Evolutionary conservation across 2,797 vertebrate species (phyloP), one percentile per base, ranked within the genome.

Genomic region (Pyrrhura leucotis): DNA sequence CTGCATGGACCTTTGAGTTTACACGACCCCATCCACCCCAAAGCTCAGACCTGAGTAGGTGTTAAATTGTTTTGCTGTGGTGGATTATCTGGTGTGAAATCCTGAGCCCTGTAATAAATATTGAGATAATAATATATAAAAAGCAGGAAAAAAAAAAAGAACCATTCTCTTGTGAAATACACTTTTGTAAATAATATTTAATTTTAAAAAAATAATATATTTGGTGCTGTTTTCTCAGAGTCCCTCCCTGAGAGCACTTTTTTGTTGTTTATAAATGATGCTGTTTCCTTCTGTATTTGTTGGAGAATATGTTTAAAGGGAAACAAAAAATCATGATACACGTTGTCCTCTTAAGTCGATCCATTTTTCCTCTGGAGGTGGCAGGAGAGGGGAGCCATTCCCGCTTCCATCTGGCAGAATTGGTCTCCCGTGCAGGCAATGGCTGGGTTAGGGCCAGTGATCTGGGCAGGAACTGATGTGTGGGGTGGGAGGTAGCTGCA

Each of bases 131-230:
- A 91, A 95, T 96, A 95, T 96, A 97, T 97, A 94, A 85, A 93
- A 92, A 95, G 74, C 73, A 66, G 77, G 56, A 74, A 84, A 75
- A 74, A 83, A 35, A 23, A 48, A 83, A 58, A 65, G 56, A 65
- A 76, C 35, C 12, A 26, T 93, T 97, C 91, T 65, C 95, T 95
- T 97, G 92, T 97, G 96, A 98, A 96, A 91, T 97, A 96, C 95
- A 89, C 97, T 97, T 98, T 97, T 98, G 98, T 98, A 98, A 97
- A 98, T 98, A 98, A 96, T 98, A 98, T 98, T 98, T 98, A 98
- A 98, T 97, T 98, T 98, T 11, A 62, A 5, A 65, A 63, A 90
- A 93, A 98, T 98, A 98, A 98, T 98, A 98, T 98, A 98, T 98
- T 98, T 98, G 98, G 98, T 98, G 98, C 98, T 98, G 97, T 97